These are phyloP conservation scores for Onychostruthus taczanowskii DNA, from an alignment of 2,113 vertebrate species.

Conservation along the genomic window DNA sequence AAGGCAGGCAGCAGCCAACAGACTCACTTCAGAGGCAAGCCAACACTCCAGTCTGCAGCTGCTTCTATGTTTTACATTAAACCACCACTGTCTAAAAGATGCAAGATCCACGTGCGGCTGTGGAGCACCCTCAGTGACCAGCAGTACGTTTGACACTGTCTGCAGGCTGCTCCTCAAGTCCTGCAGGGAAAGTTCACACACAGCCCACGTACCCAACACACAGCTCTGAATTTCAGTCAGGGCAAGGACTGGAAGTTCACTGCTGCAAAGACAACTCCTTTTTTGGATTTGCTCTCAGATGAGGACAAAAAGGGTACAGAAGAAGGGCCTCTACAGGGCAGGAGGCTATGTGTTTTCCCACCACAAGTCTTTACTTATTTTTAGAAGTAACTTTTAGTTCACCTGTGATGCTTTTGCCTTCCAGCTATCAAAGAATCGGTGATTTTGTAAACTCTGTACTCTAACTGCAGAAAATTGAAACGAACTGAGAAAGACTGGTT, in stretches of 20 bases:
- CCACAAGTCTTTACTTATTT: not conserved
- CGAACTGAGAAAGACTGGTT: not conserved
- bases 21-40: not conserved
- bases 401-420: not conserved
- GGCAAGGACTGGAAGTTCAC: slow-evolving; percentile 2
- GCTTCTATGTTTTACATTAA: not conserved
- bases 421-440: not conserved
- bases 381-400: not conserved
- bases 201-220: not conserved
- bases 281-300: slow-evolving; percentile 58
- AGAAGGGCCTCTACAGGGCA: slow-evolving; percentile 23
- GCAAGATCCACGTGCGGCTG: not conserved
- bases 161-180: not conserved
- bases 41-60: not conserved
- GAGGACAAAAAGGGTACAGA: not conserved
- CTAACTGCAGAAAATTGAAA: not conserved
- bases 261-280: slow-evolving; percentile 55
- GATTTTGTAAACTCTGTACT: not conserved
- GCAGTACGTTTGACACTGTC: not conserved
- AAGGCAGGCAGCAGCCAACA: not conserved
- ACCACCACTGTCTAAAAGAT: not conserved
- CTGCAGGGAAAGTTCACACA: not conserved
- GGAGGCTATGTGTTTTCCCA: not conserved
- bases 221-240: not conserved
- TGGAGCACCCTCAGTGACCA: not conserved